These are phyloP conservation scores for Melanargia galathea DNA, from an alignment of 2,888 invertebrate genomes.

Conservation along the genomic window DNA sequence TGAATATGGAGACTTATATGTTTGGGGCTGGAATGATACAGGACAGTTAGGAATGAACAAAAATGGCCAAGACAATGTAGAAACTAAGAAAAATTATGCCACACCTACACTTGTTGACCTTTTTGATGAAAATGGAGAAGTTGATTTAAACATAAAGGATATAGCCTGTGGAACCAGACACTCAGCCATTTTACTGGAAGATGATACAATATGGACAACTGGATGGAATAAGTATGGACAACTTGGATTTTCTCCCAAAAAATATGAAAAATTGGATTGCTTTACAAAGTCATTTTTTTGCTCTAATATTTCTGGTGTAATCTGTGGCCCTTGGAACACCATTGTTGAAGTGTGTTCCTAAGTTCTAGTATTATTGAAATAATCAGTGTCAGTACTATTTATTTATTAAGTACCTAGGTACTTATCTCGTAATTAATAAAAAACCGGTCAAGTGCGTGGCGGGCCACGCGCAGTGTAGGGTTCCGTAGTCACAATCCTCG, in stretches of 20 bases:
- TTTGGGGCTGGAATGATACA: constrained; percentile 95
- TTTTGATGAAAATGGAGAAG: constrained; percentile 64
- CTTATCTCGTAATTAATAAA: not conserved
- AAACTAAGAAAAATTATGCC: constrained; percentile 53
- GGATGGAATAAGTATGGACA: constrained; percentile 94
- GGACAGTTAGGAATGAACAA: constrained; percentile 90
- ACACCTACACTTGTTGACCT: constrained; percentile 67
- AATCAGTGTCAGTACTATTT: not conserved
- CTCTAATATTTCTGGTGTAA: constrained; percentile 46
- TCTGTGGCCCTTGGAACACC: constrained; percentile 71
- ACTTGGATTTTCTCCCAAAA: constrained; percentile 76
- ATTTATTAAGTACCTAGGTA: not conserved
- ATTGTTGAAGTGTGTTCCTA: constrained; percentile 45
- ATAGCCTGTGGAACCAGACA: constrained; percentile 90
- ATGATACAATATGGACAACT: constrained; percentile 86
- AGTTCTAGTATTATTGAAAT: not conserved
- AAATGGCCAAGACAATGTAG: constrained; percentile 43
- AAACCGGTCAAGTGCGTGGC: too few relatives aligned
- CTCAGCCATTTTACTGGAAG: constrained; percentile 86
- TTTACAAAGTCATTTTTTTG: constrained; percentile 59
- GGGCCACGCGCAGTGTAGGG: too few relatives aligned
- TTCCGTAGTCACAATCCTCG: too few relatives aligned
- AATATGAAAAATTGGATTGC: constrained; percentile 50
- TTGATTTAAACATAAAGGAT: constrained; percentile 78
- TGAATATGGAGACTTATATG: constrained; percentile 90